These are phyloP conservation scores for Lithophane leautieri DNA, from an alignment of 2,888 invertebrate species.

Conservation along the genomic window DNA sequence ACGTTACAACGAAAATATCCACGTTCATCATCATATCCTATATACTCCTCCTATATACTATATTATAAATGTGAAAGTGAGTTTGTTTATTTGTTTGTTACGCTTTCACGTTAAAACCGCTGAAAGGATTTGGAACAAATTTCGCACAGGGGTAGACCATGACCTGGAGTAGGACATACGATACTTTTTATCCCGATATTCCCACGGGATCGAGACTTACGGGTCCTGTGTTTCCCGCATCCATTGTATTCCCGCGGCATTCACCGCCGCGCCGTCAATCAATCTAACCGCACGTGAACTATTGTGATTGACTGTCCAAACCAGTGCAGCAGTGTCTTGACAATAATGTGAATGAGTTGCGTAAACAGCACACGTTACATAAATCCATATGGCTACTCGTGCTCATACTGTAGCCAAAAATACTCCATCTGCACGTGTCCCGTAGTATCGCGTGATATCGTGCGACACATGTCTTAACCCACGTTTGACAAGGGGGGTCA, in stretches of 20 bases:
- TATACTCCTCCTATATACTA: too few species aligned
- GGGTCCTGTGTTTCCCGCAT: neutral
- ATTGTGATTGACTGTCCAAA: neutral
- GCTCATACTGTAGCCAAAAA: constrained; percentile 21
- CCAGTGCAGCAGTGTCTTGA: constrained; percentile 1
- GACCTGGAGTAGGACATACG: too few species aligned
- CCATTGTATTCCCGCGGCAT: neutral
- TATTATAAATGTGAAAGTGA: too few species aligned
- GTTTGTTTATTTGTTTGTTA: too few species aligned
- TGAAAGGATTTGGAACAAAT: too few species aligned
- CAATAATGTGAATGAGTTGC: constrained; percentile 28
- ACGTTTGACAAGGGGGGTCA: constrained; percentile 35
- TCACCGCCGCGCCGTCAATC: neutral
- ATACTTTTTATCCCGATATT: too few species aligned
- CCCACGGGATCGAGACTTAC: too few species aligned
- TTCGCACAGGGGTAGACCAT: too few species aligned
- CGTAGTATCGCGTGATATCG: constrained; percentile 8
- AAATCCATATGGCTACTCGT: neutral
- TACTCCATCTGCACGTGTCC: constrained; percentile 25
- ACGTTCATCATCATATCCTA: too few species aligned
- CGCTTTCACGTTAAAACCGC: too few species aligned
- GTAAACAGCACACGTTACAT: constrained; percentile 27
- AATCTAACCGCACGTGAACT: neutral
- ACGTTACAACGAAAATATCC: neutral
- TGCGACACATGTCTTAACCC: constrained; percentile 27